Conservation (phyloP, 2,797 vertebrate genomes). For the Trematomus bernacchii region DNA sequence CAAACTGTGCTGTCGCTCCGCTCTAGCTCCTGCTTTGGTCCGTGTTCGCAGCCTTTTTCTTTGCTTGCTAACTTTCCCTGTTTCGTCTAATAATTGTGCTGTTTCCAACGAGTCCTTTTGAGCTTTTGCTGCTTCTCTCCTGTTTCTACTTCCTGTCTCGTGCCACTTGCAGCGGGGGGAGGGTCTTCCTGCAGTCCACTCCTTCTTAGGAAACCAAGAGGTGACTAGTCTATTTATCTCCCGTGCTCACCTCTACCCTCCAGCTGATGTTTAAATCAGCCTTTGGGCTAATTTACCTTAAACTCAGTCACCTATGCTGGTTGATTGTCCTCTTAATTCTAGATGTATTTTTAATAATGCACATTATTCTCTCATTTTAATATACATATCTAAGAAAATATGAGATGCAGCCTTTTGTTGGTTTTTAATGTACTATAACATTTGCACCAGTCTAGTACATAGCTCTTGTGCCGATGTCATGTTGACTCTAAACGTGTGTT, state of each 20-base stretch:
- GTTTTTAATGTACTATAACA: slow-evolving; percentile 11
- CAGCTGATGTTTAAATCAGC: slow-evolving; percentile 20
- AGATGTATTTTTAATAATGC: neutral
- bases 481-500: slow-evolving; percentile 36
- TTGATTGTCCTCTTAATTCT: neutral
- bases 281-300: slow-evolving; percentile 4
- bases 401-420: neutral
- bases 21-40: slow-evolving; percentile 39
- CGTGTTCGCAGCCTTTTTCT: slow-evolving; percentile 48
- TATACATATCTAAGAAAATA: neutral
- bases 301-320: neutral
- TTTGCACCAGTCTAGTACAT: neutral
- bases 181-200: slow-evolving; percentile 97
- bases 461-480: neutral
- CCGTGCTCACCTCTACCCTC: slow-evolving; percentile 32
- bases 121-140: slow-evolving; percentile 78
- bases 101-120: slow-evolving; percentile 60
- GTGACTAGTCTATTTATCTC: slow-evolving; percentile 88
- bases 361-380: neutral
- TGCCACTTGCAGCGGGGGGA: slow-evolving; percentile 93
- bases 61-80: slow-evolving; percentile 52
- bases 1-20: slow-evolving; percentile 11
- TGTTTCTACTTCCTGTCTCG: slow-evolving; percentile 88
- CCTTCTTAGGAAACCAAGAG: slow-evolving; percentile 96
- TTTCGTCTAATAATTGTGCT: slow-evolving; percentile 20